Evolutionary conservation across 2,888 invertebrate species (phyloP).

Genomic region (Sinhomidia bicolor): DNA sequence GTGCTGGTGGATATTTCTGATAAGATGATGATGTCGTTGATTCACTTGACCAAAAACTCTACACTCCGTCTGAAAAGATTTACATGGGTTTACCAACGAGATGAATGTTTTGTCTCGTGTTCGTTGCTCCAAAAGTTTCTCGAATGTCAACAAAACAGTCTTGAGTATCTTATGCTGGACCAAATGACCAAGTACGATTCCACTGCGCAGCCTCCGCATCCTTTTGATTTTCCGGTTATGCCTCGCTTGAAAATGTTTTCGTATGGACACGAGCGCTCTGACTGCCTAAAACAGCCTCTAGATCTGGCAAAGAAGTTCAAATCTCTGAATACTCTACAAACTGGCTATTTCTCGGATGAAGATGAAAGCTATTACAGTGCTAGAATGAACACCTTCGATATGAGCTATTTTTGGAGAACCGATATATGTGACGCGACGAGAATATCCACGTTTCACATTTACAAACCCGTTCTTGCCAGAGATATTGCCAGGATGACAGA

Average conservation of each 20-base stretch:
- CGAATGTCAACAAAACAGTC: not conserved
- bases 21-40: conserved; percentile 35
- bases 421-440: not conserved
- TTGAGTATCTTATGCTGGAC: conserved; percentile 58
- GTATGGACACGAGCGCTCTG: conserved; percentile 48
- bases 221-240: conserved; percentile 56
- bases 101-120: conserved; percentile 37
- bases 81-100: conserved; percentile 59
- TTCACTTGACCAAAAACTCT: conserved; percentile 32
- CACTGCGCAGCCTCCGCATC: not conserved
- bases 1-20: conserved; percentile 62
- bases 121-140: conserved; percentile 47
- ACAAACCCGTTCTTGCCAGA: conserved; percentile 57
- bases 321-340: conserved; percentile 47
- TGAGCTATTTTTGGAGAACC: conserved; percentile 42
- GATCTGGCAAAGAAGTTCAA: conserved; percentile 40
- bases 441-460: conserved; percentile 55
- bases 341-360: conserved; percentile 59
- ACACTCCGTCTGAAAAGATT: conserved; percentile 21
- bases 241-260: conserved; percentile 42
- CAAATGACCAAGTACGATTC: conserved; percentile 48
- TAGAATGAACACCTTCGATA: conserved; percentile 63
- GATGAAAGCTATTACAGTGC: conserved; percentile 61
- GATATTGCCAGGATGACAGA: conserved; percentile 53
- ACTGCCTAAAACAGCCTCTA: not conserved